Evolutionary conservation across 1,140 invertebrate species (phyloP), one percentile per base, ranked within the genome.

Genomic region (Drosophila pallidifrons): DNA sequence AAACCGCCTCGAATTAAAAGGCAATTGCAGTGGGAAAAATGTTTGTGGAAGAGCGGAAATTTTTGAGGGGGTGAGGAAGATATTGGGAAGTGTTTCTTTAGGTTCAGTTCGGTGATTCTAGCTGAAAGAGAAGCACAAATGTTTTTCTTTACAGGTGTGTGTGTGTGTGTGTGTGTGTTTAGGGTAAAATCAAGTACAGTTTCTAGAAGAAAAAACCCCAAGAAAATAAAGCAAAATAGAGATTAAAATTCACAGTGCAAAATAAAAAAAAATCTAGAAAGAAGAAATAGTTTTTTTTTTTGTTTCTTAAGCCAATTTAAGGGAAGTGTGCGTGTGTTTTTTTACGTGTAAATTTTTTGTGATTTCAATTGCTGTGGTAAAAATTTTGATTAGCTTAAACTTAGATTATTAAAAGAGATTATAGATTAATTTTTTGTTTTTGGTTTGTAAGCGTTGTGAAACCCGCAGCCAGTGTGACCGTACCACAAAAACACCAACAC

Each of bases 311-410:
- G 64, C 70, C 70, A 73, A 73, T 67, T 57, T 5, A 38, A 16
- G 11, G n/a, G 16, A 25, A 28, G 28, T 58, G 11, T 45, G 13
- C 46, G 45, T 38, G 47, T 45, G 30, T 41, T 30, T 16, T 47
- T 46, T n/a, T 38, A 28, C 46, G 5, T 32, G 30, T 11, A 8
- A 54, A 47, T 7, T 49, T 49, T 66, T 25, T 20, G 25, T 32
- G 2, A 54, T 55, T 25, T 38, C 7, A 38, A 38, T 59, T 70
- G 81, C 81, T 85, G 82, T 78, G 82, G 67, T 78, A 81, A 78
- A 86, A 79, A 79, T 72, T 43, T 86, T 63, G 67, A 47, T 86
- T 82, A 86, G 79, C 83, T 87, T 86, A 86, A 82, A 79, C 30
- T 88, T 87, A 82, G 82, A 32, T 73, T 68, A 28, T 25, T 25